Percentiles rank a stretch among this genome's conserved stretches.
These are phyloP conservation scores for Enteromius trimaculatus DNA, from an alignment of 2,797 vertebrate genomes.

Conservation along the genomic window DNA sequence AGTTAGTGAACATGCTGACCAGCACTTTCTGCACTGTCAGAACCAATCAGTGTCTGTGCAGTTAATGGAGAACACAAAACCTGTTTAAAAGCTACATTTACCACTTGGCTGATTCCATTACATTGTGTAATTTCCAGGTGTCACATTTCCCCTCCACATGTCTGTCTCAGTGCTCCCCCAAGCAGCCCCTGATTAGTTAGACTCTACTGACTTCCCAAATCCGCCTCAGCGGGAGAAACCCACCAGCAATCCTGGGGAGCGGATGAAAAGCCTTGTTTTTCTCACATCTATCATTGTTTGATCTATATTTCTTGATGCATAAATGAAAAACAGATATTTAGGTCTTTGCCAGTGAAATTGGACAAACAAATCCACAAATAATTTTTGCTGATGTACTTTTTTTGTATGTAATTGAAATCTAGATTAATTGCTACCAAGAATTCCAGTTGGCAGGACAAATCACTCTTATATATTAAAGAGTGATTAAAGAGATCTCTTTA, in stretches of 20 bases:
- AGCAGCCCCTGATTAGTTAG: slow-evolving; percentile 79
- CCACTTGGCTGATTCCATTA: slow-evolving; percentile 99
- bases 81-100: slow-evolving; percentile 99
- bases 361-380: not conserved
- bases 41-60: slow-evolving; percentile 89
- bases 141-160: slow-evolving; percentile 89
- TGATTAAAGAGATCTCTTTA: slow-evolving; percentile 12
- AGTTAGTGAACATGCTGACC: slow-evolving; percentile 82
- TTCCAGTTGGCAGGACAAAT: not conserved
- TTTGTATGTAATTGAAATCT: not conserved
- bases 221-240: slow-evolving; percentile 59
- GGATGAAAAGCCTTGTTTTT: slow-evolving; percentile 60
- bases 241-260: slow-evolving; percentile 67
- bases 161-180: slow-evolving; percentile 83
- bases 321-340: slow-evolving; percentile 12
- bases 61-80: slow-evolving; percentile 97
- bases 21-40: slow-evolving; percentile 84
- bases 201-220: slow-evolving; percentile 79
- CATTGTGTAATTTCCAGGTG: slow-evolving; percentile 95
- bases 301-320: slow-evolving; percentile 11
- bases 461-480: too few species aligned
- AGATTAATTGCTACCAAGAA: slow-evolving; percentile 2
- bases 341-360: not conserved
- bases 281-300: slow-evolving; percentile 62
- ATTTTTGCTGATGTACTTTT: slow-evolving; percentile 6